Evolutionary conservation across 2,888 invertebrate genomes (phyloP), one percentile per base, ranked within the genome.

Genomic region (Agonopterix subpropinquella): DNA sequence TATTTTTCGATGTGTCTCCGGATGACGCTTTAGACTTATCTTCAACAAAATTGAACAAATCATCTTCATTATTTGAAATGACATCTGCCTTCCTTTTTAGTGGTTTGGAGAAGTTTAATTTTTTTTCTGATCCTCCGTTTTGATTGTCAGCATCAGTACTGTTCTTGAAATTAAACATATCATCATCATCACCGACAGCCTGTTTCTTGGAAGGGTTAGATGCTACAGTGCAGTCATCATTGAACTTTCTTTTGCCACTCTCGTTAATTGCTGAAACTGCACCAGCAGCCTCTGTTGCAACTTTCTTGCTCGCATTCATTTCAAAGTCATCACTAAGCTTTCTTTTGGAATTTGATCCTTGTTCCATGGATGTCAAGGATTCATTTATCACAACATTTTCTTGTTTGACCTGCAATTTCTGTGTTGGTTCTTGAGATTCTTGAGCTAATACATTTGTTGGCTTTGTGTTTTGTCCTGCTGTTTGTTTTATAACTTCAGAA

Each of bases 11-110:
- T 45, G 43, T 48, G 47, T 61, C 50, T 43, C 57, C 51, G 7
- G 49, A 47, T 45, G 36, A 56, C 58, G 42, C 55, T 55, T 42
- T 60, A 60, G 11, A 8, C 13, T 42, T 11, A 50, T 75, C 68
- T 56, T 69, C 67, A 45, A 87, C 67, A 75, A 88, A 88, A 62
- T 87, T 83, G 55, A 87, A 88, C 49, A 85, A 65, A 51, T 79
- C 70, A 47, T 77, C 80, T 50, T 81, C 82, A 63, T 79, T 74
- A 57, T 65, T 62, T 48, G 65, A 59, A 36, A 43, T 57, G 50
- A 60, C 58, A 54, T 71, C 64, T 18, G 73, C 54, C 63, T 82
- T 83, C 47, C 80, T 73, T 59, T 83, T 86, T 42, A 67, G 64
- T 47, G 80, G 80, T 57, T 79, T 80, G 13, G 66, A 52, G 53